Evolutionary conservation across 2,797 vertebrate genomes (phyloP).

Genomic region (Acomys russatus): DNA sequence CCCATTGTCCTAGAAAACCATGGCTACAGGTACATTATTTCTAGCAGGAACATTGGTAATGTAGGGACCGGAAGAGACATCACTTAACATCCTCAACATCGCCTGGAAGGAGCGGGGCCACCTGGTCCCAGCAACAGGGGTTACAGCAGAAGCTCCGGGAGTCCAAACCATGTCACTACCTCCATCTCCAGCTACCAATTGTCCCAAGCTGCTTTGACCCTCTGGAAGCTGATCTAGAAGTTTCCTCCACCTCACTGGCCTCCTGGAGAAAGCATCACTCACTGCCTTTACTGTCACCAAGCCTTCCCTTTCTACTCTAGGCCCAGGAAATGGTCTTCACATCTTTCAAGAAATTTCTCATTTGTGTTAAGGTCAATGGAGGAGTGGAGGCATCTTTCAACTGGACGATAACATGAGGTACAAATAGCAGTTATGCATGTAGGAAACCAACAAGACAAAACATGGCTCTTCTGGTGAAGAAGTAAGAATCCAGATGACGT

Average conservation of each 20-base stretch:
- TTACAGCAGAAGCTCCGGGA: constrained; percentile 63
- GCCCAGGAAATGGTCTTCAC: neutral
- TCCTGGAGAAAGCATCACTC: neutral
- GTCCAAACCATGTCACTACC: neutral
- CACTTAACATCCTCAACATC: constrained; percentile 69
- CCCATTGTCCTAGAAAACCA: constrained; percentile 71
- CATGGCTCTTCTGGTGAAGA: neutral
- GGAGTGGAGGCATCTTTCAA: constrained; percentile 44
- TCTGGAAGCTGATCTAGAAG: constrained; percentile 22
- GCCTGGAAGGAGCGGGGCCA: constrained; percentile 71
- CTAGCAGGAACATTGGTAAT: constrained; percentile 78
- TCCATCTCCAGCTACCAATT: constrained; percentile 47
- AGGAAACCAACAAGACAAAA: constrained; percentile 44
- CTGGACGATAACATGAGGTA: constrained; percentile 6
- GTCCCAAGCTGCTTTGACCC: neutral
- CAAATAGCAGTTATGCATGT: neutral
- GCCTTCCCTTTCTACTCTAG: neutral
- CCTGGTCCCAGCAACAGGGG: constrained; percentile 62
- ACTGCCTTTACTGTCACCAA: neutral
- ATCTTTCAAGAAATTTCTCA: constrained; percentile 36
- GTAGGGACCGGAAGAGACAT: constrained; percentile 68
- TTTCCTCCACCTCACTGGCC: neutral
- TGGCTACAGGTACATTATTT: constrained; percentile 82
- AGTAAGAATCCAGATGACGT: constrained; percentile 9
- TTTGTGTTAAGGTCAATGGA: neutral